Evolutionary conservation across 2,888 invertebrate genomes (phyloP), one percentile per base, ranked within the genome.

Genomic region (Drosophila nr. perissopoda): DNA sequence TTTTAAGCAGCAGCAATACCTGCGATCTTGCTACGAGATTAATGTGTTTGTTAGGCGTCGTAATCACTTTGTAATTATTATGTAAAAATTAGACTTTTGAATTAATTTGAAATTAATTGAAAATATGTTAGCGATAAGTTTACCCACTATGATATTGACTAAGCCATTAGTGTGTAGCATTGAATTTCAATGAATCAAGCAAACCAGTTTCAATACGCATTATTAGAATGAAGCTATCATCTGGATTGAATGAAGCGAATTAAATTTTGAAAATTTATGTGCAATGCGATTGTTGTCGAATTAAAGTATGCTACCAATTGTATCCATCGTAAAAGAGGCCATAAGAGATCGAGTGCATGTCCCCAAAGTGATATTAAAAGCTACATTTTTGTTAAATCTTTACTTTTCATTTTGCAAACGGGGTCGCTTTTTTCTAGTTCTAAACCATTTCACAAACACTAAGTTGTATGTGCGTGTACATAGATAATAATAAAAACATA

Each of bases 91-190:
- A 77, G 88, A 79, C 78, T 82, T 88, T 86, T 88, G 64, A 83
- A 86, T 86, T 86, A 86, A 86, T 86, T 86, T 86, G 86, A 86
- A 86, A 86, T 86, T 86, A 88, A 88, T 86, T 88, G 80, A 82
- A 86, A 86, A 80, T 80, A 80, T 40, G 62, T 18, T 79, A 79
- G 59, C 34, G 18, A 36, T 53, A 61, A 70, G 64, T 8, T 38
- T 79, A 79, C 42, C 25, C 29, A 21, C 49, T 70, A 68, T 63
- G 65, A 36, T 56, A 36, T 42, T 33, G 62, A 56, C 34, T 74
- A 73, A 65, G 65, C 34, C 57, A 31, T 59, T 65, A 74, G 65
- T 58, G 49, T 33, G 38, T 66, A 74, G 57, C 76, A 73, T 51
- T 49, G 65, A 63, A 21, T 53, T 63, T 67, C 59, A 65, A 72